Percentiles rank a stretch among this genome's conserved stretches.
These are phyloP conservation scores for Diaprepes abbreviatus DNA, from an alignment of 2,888 invertebrate genomes.

Conservation along the genomic window DNA sequence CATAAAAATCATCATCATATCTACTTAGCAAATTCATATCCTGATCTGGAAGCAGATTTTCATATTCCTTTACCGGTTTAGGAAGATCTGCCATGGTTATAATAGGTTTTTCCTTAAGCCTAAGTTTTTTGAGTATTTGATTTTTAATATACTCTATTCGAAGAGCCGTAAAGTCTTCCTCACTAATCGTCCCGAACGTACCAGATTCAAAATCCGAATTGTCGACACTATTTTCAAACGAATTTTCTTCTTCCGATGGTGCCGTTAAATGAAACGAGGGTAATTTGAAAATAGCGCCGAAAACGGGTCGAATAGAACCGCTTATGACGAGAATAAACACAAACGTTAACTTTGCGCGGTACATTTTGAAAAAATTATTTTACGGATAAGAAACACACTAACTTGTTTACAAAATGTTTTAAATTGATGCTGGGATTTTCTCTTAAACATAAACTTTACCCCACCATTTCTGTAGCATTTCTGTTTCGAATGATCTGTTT, in stretches of 20 bases:
- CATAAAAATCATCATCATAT: slow-evolving; percentile 84
- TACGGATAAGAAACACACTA: slow-evolving; percentile 52
- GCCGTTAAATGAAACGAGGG: slow-evolving; percentile 42
- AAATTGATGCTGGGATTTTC: slow-evolving; percentile 62
- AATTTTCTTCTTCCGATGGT: slow-evolving; percentile 54
- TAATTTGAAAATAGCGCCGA: slow-evolving; percentile 58
- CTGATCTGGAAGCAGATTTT: slow-evolving; percentile 71
- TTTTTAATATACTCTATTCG: slow-evolving; percentile 87
- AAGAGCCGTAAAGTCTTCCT: slow-evolving; percentile 76
- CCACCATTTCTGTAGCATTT: slow-evolving; percentile 66
- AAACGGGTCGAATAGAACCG: slow-evolving; percentile 57
- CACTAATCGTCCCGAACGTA: slow-evolving; percentile 55
- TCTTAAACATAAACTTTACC: slow-evolving; percentile 66
- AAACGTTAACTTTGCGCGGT: slow-evolving; percentile 52
- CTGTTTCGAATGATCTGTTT: slow-evolving; percentile 66
- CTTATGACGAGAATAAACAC: slow-evolving; percentile 45
- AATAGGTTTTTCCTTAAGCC: slow-evolving; percentile 82
- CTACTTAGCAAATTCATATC: slow-evolving; percentile 71
- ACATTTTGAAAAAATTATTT: slow-evolving; percentile 37
- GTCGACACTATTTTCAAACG: slow-evolving; percentile 59
- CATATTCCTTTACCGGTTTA: slow-evolving; percentile 82
- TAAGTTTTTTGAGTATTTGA: slow-evolving; percentile 85
- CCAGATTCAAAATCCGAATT: slow-evolving; percentile 26
- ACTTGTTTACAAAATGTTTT: slow-evolving; percentile 61
- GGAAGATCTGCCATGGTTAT: slow-evolving; percentile 77